Conservation (phyloP, 2,888 invertebrate species). For the Griposia aprilina region DNA sequence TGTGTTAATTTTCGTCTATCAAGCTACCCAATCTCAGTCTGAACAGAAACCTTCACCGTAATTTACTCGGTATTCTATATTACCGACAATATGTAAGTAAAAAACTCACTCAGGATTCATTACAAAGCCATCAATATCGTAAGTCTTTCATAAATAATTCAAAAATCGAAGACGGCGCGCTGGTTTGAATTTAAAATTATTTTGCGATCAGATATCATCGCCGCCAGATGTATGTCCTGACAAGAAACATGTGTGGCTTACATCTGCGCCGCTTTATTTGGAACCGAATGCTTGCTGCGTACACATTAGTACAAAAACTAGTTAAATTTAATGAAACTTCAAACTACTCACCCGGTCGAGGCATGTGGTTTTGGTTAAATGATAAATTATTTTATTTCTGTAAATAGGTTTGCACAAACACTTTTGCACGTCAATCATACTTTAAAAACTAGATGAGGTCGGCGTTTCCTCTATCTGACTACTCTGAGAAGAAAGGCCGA, state of each 20-base stretch:
- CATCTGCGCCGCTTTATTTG: background rate
- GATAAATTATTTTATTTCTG: too few relatives aligned
- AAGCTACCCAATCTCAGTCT: too few relatives aligned
- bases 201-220: constrained; percentile 24
- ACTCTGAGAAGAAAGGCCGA: too few relatives aligned
- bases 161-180: background rate
- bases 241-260: too few relatives aligned
- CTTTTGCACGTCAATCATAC: too few relatives aligned
- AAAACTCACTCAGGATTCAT: background rate
- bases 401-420: too few relatives aligned
- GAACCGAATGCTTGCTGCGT: background rate
- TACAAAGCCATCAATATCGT: background rate
- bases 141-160: constrained; percentile 22
- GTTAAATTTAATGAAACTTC: background rate
- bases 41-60: background rate
- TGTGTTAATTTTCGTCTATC: background rate
- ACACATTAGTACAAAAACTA: background rate
- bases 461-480: too few relatives aligned
- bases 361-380: background rate
- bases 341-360: background rate
- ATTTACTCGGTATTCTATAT: background rate
- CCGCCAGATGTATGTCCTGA: background rate
- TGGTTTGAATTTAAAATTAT: constrained; percentile 26
- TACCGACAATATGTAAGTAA: background rate
- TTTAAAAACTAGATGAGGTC: too few relatives aligned